phyloP scores from a whole-genome alignment of 2,797 vertebrate genomes.

The Mus caroli region DNA sequence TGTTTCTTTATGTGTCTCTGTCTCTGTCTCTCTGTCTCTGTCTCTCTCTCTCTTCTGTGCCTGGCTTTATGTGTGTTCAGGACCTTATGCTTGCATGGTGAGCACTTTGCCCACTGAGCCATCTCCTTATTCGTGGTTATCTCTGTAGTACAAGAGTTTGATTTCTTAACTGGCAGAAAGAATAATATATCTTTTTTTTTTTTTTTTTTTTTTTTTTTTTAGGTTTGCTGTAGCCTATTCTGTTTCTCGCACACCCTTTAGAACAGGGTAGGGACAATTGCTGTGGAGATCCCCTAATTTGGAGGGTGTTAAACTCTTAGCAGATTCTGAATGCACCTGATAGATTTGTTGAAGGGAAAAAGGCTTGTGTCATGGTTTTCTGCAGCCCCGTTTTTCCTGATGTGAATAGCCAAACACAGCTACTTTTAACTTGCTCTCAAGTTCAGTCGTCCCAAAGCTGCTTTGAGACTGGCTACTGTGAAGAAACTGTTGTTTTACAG shows the following conservation, averaged over 20 bases:
- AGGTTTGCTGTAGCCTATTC: background rate
- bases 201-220: background rate
- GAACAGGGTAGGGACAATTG: background rate
- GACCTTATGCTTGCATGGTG: background rate
- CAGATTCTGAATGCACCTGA: background rate
- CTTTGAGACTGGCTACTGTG: background rate
- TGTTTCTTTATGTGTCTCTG: too few species aligned
- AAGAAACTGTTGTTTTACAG: background rate
- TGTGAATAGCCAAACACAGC: too few species aligned
- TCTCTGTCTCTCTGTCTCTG: too few species aligned
- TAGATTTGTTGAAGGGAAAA: background rate
- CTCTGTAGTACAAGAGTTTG: background rate
- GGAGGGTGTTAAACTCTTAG: background rate
- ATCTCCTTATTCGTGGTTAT: background rate
- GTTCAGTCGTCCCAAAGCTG: background rate
- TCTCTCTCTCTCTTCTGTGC: too few species aligned
- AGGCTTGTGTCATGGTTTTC: background rate
- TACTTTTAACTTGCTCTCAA: slow-evolving; percentile 20
- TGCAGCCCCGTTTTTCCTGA: background rate
- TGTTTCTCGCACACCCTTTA: background rate
- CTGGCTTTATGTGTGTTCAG: background rate
- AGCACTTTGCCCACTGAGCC: background rate
- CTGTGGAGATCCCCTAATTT: background rate
- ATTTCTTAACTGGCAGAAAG: background rate
- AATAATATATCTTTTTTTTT: background rate